Evolutionary conservation across 1,140 invertebrate genomes (phyloP).

Genomic region (Rhagoletis pomonella): DNA sequence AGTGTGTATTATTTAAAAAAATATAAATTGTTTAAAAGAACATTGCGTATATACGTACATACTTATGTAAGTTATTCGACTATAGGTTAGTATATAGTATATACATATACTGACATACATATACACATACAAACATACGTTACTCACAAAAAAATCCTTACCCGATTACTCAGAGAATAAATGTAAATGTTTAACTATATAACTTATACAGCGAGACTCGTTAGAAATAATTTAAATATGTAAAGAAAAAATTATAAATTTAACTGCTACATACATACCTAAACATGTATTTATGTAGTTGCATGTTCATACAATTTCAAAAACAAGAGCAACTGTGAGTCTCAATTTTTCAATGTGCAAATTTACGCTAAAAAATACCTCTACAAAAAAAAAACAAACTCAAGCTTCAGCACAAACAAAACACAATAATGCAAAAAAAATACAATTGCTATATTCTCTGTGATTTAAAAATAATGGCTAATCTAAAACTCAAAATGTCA

Average conservation of each 20-base stretch:
- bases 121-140: no score
- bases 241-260: no score
- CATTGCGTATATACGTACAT: no score
- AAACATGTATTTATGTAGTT: neutral
- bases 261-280: neutral
- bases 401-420: neutral
- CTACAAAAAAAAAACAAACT: neutral
- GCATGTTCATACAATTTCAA: neutral
- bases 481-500: neutral
- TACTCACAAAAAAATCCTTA: no score
- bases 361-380: neutral
- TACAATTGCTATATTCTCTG: neutral
- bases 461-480: neutral
- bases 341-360: constrained; percentile 44
- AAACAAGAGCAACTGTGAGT: constrained; percentile 39
- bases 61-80: no score
- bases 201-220: no score
- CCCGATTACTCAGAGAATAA: no score
- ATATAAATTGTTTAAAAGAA: no score
- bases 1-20: neutral
- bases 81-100: no score
- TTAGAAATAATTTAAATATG: no score
- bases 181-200: no score
- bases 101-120: no score
- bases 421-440: neutral